Conservation (phyloP, 2,113 vertebrate genomes). For the Coptodon bakossiorum region DNA sequence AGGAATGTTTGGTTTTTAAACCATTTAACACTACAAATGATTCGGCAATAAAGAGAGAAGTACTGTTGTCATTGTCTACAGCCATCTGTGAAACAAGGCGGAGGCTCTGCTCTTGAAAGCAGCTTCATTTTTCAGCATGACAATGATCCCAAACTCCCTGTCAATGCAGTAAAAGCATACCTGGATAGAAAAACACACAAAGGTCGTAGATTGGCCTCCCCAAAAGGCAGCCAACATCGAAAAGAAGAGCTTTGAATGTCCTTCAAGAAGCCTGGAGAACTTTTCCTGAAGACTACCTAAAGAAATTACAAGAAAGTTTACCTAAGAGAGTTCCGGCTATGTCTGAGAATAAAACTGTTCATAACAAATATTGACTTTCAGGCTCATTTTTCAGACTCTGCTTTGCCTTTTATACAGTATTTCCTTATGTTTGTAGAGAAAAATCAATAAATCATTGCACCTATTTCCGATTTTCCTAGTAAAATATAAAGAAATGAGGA, state of each 20-base stretch:
- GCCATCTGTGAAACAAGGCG: background rate
- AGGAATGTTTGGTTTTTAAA: background rate
- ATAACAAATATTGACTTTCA: background rate
- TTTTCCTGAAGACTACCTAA: background rate
- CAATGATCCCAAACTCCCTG: background rate
- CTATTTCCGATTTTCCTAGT: no score
- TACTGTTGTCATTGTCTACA: background rate
- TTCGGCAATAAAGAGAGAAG: background rate
- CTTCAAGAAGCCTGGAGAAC: background rate
- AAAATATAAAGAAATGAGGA: no score
- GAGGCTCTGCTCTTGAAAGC: background rate
- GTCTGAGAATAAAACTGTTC: background rate
- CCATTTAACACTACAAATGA: background rate
- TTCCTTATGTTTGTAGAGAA: background rate
- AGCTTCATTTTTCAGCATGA: background rate
- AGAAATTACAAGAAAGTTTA: background rate
- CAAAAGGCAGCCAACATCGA: background rate
- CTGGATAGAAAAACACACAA: background rate
- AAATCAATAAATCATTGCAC: background rate
- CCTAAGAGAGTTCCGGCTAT: background rate
- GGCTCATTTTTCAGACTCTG: background rate
- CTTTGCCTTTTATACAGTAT: background rate
- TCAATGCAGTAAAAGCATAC: background rate
- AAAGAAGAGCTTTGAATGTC: background rate
- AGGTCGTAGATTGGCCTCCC: fast-evolving